Evolutionary conservation across 2,888 invertebrate species (phyloP).

Genomic region (Ariolimax columbianus): DNA sequence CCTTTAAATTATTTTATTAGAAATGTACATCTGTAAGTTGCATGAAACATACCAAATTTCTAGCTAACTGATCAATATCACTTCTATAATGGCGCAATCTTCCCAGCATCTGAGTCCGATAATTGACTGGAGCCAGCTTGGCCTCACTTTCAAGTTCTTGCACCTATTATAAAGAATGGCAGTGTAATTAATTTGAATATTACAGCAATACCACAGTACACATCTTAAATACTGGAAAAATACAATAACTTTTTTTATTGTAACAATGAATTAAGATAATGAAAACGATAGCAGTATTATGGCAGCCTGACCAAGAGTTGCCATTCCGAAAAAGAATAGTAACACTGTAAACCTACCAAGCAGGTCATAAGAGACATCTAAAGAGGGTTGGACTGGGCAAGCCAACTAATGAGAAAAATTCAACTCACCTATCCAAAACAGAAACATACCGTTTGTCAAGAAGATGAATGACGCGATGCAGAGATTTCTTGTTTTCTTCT

Average conservation of each 20-base stretch:
- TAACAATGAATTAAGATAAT: background rate
- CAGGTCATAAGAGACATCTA: no score
- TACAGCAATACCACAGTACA: background rate
- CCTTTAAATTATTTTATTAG: no score
- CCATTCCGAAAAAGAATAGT: no score
- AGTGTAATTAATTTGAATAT: background rate
- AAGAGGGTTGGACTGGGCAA: no score
- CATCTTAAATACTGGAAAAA: background rate
- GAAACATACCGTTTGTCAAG: no score
- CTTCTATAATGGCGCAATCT: constrained; percentile 68
- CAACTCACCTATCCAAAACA: no score
- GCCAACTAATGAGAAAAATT: no score
- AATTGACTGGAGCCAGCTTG: constrained; percentile 73
- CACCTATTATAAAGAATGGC: constrained; percentile 58
- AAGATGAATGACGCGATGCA: no score
- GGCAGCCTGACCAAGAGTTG: no score
- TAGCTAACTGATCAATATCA: constrained; percentile 65
- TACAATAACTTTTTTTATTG: background rate
- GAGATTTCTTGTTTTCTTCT: no score
- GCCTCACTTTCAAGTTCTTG: constrained; percentile 79
- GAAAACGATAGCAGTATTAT: no score
- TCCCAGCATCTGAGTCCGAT: constrained; percentile 73
- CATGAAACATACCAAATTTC: constrained; percentile 52
- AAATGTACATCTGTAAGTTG: background rate
- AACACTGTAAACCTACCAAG: no score